phyloP scores from a whole-genome alignment of 2,888 invertebrate genomes.

The Clepsis dumicolana region DNA sequence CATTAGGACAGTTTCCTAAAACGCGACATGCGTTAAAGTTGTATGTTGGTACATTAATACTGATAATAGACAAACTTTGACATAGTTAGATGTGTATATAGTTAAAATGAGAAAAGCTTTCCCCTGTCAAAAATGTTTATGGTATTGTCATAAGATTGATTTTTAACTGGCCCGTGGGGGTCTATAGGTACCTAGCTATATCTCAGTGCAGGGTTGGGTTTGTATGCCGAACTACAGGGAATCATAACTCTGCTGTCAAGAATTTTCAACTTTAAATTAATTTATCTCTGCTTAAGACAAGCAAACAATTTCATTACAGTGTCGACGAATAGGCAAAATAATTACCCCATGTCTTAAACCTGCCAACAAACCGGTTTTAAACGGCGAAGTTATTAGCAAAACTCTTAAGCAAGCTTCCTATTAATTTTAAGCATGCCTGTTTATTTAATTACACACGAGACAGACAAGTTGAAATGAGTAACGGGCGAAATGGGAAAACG shows the following conservation, averaged over 20 bases:
- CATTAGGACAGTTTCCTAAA: too few species aligned
- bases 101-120: too few species aligned
- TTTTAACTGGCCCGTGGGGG: too few species aligned
- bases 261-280: background rate
- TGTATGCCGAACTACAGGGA: background rate
- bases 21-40: too few species aligned
- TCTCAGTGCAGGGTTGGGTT: background rate
- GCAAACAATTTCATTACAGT: background rate
- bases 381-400: conserved; percentile 18
- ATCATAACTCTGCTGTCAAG: background rate
- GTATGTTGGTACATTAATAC: background rate
- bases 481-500: conserved; percentile 38
- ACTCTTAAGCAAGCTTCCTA: conserved; percentile 25
- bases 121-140: too few species aligned
- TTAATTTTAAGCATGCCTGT: conserved; percentile 36
- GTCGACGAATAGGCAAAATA: background rate
- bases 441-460: conserved; percentile 41
- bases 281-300: background rate
- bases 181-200: too few species aligned
- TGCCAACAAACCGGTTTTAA: background rate
- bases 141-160: too few species aligned
- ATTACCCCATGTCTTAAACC: background rate
- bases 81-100: background rate
- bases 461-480: conserved; percentile 42
- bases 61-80: too few species aligned